phyloP scores from a whole-genome alignment of 2,888 invertebrate genomes.

The Scaptomyza tumidula region DNA sequence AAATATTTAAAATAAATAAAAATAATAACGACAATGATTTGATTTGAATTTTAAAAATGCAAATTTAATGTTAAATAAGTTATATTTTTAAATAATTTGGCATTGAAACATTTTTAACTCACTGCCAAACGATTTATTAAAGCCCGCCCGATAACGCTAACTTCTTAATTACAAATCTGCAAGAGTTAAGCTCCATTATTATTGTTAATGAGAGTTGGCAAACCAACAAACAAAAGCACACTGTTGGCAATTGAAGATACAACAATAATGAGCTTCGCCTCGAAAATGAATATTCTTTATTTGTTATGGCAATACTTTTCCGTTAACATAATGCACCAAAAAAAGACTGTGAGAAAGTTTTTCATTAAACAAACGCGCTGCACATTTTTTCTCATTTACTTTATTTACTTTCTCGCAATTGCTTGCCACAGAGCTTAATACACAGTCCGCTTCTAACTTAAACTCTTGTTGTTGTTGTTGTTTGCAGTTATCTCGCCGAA shows the following conservation, averaged over 20 bases:
- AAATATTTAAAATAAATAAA: no score
- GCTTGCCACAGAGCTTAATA: constrained; percentile 4
- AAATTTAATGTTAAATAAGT: no score
- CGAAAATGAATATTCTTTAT: constrained; percentile 17
- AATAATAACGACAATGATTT: no score
- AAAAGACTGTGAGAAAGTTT: constrained; percentile 31
- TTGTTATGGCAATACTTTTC: constrained; percentile 3
- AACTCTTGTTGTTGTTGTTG: neutral
- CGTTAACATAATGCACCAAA: constrained; percentile 34
- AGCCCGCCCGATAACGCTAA: no score
- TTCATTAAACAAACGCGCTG: constrained; percentile 42
- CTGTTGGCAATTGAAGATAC: constrained; percentile 21
- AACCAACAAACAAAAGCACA: neutral
- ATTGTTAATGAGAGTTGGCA: constrained; percentile 33
- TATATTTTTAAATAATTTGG: no score
- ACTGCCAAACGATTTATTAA: no score
- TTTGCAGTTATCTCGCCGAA: constrained; percentile 84
- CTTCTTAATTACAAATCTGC: neutral
- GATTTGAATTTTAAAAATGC: no score
- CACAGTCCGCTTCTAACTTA: neutral
- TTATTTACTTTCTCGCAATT: neutral
- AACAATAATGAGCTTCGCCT: constrained; percentile 39
- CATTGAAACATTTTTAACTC: no score
- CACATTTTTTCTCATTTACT: constrained; percentile 32
- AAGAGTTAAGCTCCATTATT: constrained; percentile 18